Conservation (phyloP, 2,797 vertebrate species). For the Pipistrellus pipistrellus region DNA sequence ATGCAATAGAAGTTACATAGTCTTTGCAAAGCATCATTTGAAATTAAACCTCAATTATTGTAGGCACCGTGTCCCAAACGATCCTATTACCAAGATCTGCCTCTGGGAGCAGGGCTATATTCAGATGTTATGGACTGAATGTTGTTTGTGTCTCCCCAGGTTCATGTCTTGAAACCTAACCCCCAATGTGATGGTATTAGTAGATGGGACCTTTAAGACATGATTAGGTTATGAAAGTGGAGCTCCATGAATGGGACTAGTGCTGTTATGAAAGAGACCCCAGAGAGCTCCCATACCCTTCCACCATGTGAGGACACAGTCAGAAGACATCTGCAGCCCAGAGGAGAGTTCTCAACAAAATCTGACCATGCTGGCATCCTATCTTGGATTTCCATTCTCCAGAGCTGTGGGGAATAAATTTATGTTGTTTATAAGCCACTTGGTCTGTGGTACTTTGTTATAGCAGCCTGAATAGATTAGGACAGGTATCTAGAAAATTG, state of each 20-base stretch:
- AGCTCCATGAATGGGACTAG: background rate
- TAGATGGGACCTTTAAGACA: background rate
- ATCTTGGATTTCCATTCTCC: background rate
- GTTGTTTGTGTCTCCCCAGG: background rate
- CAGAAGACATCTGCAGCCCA: background rate
- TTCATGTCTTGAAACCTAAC: background rate
- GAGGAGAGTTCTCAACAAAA: background rate
- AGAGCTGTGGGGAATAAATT: background rate
- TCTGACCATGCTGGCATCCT: accelerated
- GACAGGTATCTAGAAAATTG: background rate
- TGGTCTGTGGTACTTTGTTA: background rate
- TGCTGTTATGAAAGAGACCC: background rate
- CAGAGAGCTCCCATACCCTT: background rate
- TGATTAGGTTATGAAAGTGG: background rate
- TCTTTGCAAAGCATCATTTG: background rate
- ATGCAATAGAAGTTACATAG: background rate
- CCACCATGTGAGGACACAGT: background rate
- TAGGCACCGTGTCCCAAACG: background rate
- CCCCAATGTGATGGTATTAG: background rate
- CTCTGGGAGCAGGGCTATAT: background rate
- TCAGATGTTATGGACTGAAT: background rate
- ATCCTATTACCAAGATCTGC: background rate
- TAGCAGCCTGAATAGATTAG: background rate
- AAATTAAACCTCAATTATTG: background rate
- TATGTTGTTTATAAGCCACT: background rate